These are phyloP conservation scores for Myzus persicae DNA, from an alignment of 1,140 invertebrate genomes.

Conservation along the genomic window DNA sequence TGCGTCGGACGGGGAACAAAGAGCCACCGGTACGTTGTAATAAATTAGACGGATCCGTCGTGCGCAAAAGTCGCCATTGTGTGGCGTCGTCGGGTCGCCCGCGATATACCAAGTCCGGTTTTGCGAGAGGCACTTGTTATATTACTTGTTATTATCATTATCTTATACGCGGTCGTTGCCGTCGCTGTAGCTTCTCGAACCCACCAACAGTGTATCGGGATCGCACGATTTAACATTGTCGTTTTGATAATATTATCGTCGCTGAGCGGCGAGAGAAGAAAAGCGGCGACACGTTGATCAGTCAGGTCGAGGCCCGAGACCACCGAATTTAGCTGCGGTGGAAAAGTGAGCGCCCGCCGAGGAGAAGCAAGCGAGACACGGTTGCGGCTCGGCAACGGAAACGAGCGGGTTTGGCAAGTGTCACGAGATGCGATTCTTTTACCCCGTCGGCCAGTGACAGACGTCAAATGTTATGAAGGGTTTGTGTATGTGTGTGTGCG, in stretches of 20 bases:
- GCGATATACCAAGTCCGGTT: not conserved
- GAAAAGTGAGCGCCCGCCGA: not conserved
- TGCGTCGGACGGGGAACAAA: not conserved
- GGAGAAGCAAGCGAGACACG: not conserved
- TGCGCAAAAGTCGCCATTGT: conserved; percentile 40
- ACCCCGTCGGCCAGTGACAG: conserved; percentile 48
- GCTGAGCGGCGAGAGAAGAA: too few relatives aligned
- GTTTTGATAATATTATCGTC: not conserved
- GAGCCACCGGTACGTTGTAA: not conserved
- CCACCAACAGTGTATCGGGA: not conserved
- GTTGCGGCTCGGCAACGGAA: not conserved
- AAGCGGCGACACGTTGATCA: not conserved
- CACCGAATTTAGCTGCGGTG: not conserved
- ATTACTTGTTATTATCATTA: not conserved
- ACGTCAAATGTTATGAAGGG: conserved; percentile 36
- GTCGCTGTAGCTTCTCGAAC: not conserved
- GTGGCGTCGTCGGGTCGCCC: not conserved
- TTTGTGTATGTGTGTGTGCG: not conserved
- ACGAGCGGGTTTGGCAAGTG: not conserved
- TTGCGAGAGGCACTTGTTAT: not conserved
- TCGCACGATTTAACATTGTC: not conserved
- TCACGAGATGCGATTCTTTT: conserved; percentile 4
- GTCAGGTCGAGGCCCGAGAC: not conserved
- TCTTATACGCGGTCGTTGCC: not conserved
- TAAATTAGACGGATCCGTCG: conserved; percentile 28